Evolutionary conservation across 64 coral and sea anemone genomes (phyloP), one percentile per base, ranked within the genome.

Genomic region (Catalaphyllia jardinei): DNA sequence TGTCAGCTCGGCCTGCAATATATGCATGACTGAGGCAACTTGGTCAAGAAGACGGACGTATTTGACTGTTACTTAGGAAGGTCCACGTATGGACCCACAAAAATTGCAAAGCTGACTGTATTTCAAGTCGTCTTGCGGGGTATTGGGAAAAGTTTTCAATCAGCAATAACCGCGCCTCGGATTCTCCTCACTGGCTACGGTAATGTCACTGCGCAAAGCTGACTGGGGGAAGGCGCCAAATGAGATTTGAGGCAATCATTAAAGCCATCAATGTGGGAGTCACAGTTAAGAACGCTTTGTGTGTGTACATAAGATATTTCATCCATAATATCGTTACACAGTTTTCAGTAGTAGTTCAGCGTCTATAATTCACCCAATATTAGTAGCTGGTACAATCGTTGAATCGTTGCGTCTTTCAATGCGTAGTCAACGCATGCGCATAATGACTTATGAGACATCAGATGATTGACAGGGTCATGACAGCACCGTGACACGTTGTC

Each of bases 131-230:
- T 95, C 94, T 86, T 87, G 94, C 94, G 94, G 94, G 94, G 86
- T 95, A 95, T 95, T 95, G 89, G 94, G 94, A 92, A 95, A 95
- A 95, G 94, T 95, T 95, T 95, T 95, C 94, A 95, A 92, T 95
- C 87, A 95, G 94, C 93, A 94, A 94, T 94, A 94, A 94, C 93
- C 93, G 84, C 93, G 89, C 86, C 93, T 94, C 93, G 89, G 93
- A 91, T 88, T 57, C 71, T 83, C 93, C 93, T 95, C 93, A 95
- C 71, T 92, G 94, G 87, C 94, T 88, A 92, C 94, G 62, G 94
- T 92, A 89, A 95, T 86, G 89, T 89, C 94, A 91, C 94, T 95
- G 89, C 94, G 94, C 94, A 95, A 95, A 46, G 39, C 39, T 46
- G 39, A 46, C n/a, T n/a, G n/a, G n/a, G n/a, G n/a, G n/a, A n/a